A percentile compares a stretch with the other conserved stretches of the same genome.
Evolutionary conservation across 2,113 vertebrate species (phyloP).

Genomic region (Scytalopus superciliaris): DNA sequence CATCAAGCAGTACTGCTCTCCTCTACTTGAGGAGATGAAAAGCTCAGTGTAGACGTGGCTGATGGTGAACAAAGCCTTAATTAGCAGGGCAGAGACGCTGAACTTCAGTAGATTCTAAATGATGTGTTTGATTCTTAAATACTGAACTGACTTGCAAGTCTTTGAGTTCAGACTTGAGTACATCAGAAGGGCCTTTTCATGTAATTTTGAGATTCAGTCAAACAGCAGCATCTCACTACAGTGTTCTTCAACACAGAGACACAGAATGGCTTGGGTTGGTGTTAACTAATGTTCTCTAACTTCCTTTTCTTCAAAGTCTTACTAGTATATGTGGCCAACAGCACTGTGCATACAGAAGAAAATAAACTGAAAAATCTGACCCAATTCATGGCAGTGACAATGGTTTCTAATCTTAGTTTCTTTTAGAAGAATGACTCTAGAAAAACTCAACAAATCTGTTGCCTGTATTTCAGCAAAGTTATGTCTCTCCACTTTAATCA

Average conservation of each 20-base stretch:
- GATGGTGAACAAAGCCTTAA: background rate
- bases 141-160: slow-evolving; percentile 2
- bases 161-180: slow-evolving; percentile 29
- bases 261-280: background rate
- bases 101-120: slow-evolving; percentile 15
- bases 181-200: slow-evolving; percentile 17
- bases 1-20: background rate
- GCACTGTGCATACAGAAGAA: background rate
- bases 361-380: background rate
- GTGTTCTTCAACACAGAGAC: background rate
- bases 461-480: background rate
- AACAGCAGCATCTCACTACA: background rate
- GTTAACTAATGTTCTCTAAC: background rate
- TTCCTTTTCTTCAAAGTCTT: background rate
- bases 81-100: background rate
- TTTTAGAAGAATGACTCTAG: background rate
- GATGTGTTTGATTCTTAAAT: slow-evolving; percentile 42
- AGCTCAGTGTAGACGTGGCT: background rate
- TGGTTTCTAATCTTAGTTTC: background rate
- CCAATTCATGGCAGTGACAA: background rate
- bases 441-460: background rate
- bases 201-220: slow-evolving; percentile 21
- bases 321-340: background rate
- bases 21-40: background rate
- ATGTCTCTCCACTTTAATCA: background rate